phyloP scores from a whole-genome alignment of 1,140 invertebrate species.

The Neocloeon triangulifer region DNA sequence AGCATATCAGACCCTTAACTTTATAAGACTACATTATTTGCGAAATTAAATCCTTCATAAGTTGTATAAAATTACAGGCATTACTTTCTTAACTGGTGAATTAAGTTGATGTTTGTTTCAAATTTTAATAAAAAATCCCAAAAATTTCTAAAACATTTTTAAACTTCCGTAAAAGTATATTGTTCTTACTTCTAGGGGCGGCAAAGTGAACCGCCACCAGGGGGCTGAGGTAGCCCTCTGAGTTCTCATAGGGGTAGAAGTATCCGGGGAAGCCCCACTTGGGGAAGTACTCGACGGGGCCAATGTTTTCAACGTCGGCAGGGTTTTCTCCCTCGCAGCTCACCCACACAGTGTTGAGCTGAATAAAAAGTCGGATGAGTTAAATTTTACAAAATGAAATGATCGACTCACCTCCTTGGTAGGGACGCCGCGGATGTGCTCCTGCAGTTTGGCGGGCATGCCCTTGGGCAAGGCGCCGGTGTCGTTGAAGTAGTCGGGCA shows the following conservation, averaged over 20 bases:
- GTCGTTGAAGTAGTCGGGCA: constrained; percentile 42
- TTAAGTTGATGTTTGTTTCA: no score
- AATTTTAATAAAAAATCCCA: no score
- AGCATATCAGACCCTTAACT: no score
- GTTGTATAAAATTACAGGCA: no score
- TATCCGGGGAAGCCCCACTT: constrained; percentile 54
- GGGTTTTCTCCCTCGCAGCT: constrained; percentile 76
- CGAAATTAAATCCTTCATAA: no score
- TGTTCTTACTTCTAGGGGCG: constrained; percentile 50
- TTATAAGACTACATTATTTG: no score
- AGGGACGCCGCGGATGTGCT: constrained; percentile 28
- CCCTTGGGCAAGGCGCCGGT: constrained; percentile 28
- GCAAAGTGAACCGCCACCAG: constrained; percentile 66
- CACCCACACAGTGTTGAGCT: constrained; percentile 63
- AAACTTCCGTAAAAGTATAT: no score
- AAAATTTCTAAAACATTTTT: no score
- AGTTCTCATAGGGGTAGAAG: constrained; percentile 59
- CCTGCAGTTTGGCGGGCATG: constrained; percentile 37
- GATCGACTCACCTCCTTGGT: constrained; percentile 14
- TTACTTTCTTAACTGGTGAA: no score
- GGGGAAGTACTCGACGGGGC: constrained; percentile 48
- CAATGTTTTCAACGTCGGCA: constrained; percentile 70
- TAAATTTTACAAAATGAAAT: constrained; percentile 3
- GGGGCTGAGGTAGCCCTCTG: constrained; percentile 66
- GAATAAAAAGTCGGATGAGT: constrained; percentile 10